Evolutionary conservation across 37 sponge, comb jelly and placozoan genomes (phyloP).

Genomic region (Geodia barretti): DNA sequence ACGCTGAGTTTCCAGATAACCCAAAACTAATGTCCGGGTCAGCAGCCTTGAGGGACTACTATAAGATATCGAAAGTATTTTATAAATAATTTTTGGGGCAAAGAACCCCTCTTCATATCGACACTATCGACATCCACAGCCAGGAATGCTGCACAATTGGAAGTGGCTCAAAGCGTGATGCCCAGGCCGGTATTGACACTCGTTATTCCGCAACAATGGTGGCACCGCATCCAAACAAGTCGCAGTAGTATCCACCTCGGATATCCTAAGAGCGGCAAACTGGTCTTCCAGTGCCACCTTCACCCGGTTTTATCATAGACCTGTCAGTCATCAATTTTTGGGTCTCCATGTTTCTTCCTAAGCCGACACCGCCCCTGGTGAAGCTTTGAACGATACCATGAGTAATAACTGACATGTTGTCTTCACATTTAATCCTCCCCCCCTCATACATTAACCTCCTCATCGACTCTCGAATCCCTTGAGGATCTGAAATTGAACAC

Average conservation of each 20-base stretch:
- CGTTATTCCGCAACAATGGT: slow-evolving; percentile 17
- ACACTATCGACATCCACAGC: slow-evolving; percentile 5
- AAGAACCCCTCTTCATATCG: slow-evolving; percentile 27
- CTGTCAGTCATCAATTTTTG: no score
- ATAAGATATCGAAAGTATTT: not conserved
- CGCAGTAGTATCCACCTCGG: slow-evolving; percentile 21
- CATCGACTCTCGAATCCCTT: no score
- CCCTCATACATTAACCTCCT: no score
- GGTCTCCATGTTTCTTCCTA: no score
- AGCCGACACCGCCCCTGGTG: no score
- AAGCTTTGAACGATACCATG: no score
- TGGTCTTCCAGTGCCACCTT: slow-evolving; percentile 25
- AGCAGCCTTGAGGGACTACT: not conserved
- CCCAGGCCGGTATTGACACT: slow-evolving; percentile 37
- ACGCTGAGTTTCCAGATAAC: slow-evolving; percentile 15
- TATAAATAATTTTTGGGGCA: not conserved
- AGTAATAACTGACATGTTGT: no score
- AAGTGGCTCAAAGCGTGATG: slow-evolving; percentile 23
- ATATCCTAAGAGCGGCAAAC: slow-evolving; percentile 39
- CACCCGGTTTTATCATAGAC: slow-evolving; percentile 32
- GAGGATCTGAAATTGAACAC: no score
- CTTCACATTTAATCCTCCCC: no score
- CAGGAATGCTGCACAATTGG: slow-evolving; percentile 34
- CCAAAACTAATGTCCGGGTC: no score
- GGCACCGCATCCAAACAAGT: slow-evolving; percentile 21